phyloP scores from a whole-genome alignment of 30 jellyfish, hydroid and myxozoan species.

The Pelagia noctiluca region DNA sequence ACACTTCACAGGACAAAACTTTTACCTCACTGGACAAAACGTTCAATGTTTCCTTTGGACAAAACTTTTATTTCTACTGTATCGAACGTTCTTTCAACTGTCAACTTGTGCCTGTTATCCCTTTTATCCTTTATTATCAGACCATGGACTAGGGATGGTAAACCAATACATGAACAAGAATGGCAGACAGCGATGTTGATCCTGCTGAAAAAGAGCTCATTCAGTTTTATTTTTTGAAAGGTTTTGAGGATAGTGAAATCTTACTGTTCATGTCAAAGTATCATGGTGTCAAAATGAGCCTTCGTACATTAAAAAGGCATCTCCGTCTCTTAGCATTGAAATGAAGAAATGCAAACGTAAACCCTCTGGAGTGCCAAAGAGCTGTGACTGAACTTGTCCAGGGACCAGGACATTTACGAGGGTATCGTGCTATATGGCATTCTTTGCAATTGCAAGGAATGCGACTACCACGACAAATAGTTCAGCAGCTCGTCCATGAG shows the following conservation, averaged over 20 bases:
- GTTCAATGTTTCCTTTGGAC: no score
- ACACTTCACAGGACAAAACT: no score
- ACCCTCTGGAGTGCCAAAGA: not conserved
- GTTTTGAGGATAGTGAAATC: no score
- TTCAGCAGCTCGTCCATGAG: conserved; percentile 5
- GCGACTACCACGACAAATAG: conserved; percentile 27
- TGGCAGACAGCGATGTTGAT: no score
- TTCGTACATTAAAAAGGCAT: not conserved
- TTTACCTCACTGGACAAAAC: no score
- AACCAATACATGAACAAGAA: not conserved
- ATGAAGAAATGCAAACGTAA: not conserved
- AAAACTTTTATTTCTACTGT: no score
- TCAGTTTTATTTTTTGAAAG: no score
- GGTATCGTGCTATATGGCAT: conserved; percentile 47
- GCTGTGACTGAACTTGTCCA: conserved; percentile 1
- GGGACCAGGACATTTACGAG: conserved; percentile 19
- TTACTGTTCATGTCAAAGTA: not conserved
- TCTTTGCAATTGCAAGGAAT: conserved; percentile 19
- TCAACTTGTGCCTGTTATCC: no score
- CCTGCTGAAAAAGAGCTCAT: no score
- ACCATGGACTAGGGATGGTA: not conserved
- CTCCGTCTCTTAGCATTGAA: not conserved
- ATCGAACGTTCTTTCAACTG: no score
- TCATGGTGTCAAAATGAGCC: not conserved
- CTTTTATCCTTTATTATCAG: no score